Conservation (phyloP, 2,888 invertebrate genomes). For the Meteorus colon region DNA sequence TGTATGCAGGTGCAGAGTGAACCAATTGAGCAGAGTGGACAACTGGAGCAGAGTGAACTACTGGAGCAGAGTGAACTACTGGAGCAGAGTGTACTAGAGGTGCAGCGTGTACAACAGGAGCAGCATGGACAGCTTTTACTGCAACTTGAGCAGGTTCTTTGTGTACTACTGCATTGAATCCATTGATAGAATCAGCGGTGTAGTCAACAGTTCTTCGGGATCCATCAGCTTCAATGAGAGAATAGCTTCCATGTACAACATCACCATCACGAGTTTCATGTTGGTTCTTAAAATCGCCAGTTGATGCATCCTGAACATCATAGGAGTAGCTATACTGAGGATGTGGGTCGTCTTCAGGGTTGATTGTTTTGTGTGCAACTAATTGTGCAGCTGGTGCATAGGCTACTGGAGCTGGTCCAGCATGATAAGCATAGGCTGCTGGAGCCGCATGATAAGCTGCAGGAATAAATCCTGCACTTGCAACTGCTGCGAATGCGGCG, state of each 20-base stretch:
- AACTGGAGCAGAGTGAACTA: conserved; percentile 48
- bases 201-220: conserved; percentile 58
- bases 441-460: conserved; percentile 53
- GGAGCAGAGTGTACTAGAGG: conserved; percentile 47
- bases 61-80: conserved; percentile 31
- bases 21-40: conserved; percentile 47
- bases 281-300: conserved; percentile 60
- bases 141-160: conserved; percentile 60
- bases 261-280: conserved; percentile 61
- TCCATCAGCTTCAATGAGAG: conserved; percentile 59
- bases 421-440: conserved; percentile 54
- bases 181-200: conserved; percentile 59
- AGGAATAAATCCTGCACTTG: conserved; percentile 30
- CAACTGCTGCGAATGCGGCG: conserved; percentile 53
- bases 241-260: conserved; percentile 60
- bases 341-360: conserved; percentile 59
- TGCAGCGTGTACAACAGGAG: conserved; percentile 58
- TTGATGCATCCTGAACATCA: conserved; percentile 59
- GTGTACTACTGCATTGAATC: conserved; percentile 62
- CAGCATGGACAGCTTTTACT: conserved; percentile 72
- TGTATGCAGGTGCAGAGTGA: conserved; percentile 53
- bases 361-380: conserved; percentile 57
- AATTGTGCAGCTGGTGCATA: conserved; percentile 71
- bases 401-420: conserved; percentile 82
- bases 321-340: conserved; percentile 62